These are phyloP conservation scores for Siniperca knerii DNA, from an alignment of 2,113 vertebrate species.

Conservation along the genomic window DNA sequence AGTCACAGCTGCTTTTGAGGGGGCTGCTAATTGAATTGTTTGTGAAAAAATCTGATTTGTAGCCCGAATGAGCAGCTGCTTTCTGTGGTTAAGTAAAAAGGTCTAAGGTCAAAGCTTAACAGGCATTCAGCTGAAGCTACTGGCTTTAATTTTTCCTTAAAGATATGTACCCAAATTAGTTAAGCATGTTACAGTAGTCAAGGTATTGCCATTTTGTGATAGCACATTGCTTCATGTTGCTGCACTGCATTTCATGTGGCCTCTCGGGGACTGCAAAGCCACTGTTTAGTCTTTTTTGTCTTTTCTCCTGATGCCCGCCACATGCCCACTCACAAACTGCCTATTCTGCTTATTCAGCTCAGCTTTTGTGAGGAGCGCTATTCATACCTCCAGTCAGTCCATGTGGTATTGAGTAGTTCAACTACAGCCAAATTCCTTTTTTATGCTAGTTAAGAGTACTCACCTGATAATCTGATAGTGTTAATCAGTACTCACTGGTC, in stretches of 20 bases:
- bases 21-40: constrained; percentile 76
- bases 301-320: constrained; percentile 59
- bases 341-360: constrained; percentile 77
- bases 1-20: constrained; percentile 65
- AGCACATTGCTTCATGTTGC: constrained; percentile 34
- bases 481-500: constrained; percentile 27
- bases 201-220: constrained; percentile 25
- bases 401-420: constrained; percentile 47
- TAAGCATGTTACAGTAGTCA: constrained; percentile 1
- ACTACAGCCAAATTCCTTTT: constrained; percentile 45
- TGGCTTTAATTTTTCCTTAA: background rate
- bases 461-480: constrained; percentile 40
- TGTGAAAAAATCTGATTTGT: constrained; percentile 71
- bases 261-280: constrained; percentile 58
- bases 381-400: constrained; percentile 71
- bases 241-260: constrained; percentile 43
- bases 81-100: constrained; percentile 53
- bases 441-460: constrained; percentile 38
- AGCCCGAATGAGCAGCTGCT: constrained; percentile 67
- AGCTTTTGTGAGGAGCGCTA: constrained; percentile 70
- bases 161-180: background rate
- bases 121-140: constrained; percentile 10
- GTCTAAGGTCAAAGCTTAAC: constrained; percentile 55
- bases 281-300: constrained; percentile 59
- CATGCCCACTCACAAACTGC: constrained; percentile 66